Evolutionary conservation across 30 jellyfish, hydroid and myxozoan genomes (phyloP).

Genomic region (Pseudorhiza aurosa): DNA sequence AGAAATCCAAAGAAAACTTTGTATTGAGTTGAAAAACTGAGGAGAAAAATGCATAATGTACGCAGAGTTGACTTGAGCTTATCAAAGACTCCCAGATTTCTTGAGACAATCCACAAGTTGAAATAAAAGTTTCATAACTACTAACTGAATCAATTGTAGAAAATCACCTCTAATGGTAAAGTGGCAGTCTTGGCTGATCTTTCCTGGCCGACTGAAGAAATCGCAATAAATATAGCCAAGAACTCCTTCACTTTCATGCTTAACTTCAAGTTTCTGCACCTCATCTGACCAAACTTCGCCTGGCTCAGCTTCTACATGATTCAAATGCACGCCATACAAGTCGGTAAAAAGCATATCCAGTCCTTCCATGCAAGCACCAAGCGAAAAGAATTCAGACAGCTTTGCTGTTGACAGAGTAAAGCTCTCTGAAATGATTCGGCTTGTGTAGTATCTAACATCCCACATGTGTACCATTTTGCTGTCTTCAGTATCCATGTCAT

Average conservation of each 20-base stretch:
- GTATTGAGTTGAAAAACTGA: no score
- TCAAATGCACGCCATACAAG: conserved; percentile 73
- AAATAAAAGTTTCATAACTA: no score
- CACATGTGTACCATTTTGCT: conserved; percentile 53
- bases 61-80: no score
- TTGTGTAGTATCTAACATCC: conserved; percentile 85
- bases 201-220: conserved; percentile 80
- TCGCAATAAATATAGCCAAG: conserved; percentile 95
- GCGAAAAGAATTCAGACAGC: conserved; percentile 77
- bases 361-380: conserved; percentile 97
- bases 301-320: conserved; percentile 52
- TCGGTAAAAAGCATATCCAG: conserved; percentile 64
- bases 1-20: no score
- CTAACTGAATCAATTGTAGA: no score
- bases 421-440: conserved; percentile 61
- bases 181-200: conserved; percentile 86
- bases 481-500: conserved; percentile 19
- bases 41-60: no score
- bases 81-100: no score
- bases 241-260: conserved; percentile 83
- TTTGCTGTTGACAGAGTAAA: conserved; percentile 65
- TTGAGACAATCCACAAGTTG: no score
- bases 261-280: conserved; percentile 80
- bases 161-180: conserved; percentile 85
- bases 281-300: conserved; percentile 97